Conservation (phyloP, 2,113 vertebrate genomes). For the Ciconia stormi region DNA sequence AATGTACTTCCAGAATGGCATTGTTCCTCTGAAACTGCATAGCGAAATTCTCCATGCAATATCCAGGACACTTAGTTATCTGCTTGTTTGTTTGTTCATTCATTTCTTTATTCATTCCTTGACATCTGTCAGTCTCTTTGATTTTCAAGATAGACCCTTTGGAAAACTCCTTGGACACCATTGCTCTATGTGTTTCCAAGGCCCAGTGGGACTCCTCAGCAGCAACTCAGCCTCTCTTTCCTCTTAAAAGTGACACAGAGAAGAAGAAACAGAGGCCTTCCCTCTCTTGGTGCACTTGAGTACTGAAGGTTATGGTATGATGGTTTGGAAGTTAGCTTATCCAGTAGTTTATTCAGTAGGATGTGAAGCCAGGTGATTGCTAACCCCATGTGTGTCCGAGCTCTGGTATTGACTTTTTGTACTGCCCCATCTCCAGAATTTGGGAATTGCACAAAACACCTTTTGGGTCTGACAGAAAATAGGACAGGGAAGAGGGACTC, state of each 20-base stretch:
- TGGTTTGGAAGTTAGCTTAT: background rate
- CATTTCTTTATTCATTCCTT: background rate
- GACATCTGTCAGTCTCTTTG: background rate
- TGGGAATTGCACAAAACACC: background rate
- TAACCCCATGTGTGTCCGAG: rapidly evolving
- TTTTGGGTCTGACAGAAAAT: background rate
- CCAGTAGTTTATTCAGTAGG: background rate
- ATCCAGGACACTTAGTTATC: background rate
- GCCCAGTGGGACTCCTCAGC: background rate
- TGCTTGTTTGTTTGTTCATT: background rate
- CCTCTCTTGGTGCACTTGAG: background rate
- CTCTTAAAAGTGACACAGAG: background rate
- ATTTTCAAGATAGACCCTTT: background rate
- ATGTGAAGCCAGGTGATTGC: background rate
- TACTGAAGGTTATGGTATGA: background rate
- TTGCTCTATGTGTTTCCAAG: background rate
- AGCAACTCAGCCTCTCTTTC: background rate
- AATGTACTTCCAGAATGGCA: background rate
- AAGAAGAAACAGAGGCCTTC: background rate
- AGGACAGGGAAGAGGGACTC: background rate
- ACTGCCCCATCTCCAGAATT: background rate
- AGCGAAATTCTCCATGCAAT: background rate
- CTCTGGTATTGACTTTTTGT: background rate
- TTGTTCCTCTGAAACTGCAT: background rate
- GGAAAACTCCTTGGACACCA: background rate